phyloP scores from a whole-genome alignment of 2,113 vertebrate species.

The Sylvietta virens region DNA sequence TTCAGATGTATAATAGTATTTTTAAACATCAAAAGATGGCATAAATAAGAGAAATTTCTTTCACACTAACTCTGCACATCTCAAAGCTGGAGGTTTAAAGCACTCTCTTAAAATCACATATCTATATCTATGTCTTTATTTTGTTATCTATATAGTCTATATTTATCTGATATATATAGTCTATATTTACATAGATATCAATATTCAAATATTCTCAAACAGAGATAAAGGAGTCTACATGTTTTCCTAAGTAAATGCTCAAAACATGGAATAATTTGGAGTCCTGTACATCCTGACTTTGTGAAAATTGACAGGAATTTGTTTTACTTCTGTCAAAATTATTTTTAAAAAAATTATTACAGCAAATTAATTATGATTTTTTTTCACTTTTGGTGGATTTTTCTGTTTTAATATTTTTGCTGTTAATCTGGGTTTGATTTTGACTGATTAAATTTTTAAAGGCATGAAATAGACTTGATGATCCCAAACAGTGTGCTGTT shows the following conservation, averaged over 20 bases:
- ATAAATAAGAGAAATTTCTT: not conserved
- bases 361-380: not conserved
- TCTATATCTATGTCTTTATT: not conserved
- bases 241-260: not conserved
- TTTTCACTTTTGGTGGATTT: not conserved
- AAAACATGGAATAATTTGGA: not conserved
- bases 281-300: not conserved
- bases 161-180: not conserved
- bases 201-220: not conserved
- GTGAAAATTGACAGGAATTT: not conserved
- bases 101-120: not conserved
- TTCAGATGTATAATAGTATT: not conserved
- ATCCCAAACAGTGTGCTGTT: not conserved
- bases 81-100: not conserved
- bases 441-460: not conserved
- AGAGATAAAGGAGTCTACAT: not conserved
- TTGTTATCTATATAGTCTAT: not conserved
- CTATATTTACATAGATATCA: not conserved
- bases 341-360: not conserved
- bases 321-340: not conserved
- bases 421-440: not conserved
- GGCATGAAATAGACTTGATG: not conserved
- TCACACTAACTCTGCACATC: not conserved
- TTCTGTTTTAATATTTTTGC: not conserved
- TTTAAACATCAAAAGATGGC: not conserved